Percentiles rank a stretch among this genome's conserved stretches.
Evolutionary conservation across 2,888 invertebrate genomes (phyloP).

Genomic region (Mechanitis mazaeus): DNA sequence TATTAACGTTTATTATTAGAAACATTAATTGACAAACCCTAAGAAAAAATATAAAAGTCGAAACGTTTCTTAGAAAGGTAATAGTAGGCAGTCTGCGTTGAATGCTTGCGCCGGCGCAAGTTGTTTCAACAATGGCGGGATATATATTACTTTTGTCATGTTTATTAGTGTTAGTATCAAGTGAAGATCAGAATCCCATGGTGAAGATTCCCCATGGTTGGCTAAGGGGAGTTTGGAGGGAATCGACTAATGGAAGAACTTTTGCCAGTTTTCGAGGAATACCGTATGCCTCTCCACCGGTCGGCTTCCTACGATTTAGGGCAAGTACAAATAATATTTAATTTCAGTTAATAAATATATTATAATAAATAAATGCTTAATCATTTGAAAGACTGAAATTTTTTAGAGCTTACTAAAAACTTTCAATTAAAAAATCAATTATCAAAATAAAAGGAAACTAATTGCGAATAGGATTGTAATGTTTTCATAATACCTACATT

Average conservation of each 20-base stretch:
- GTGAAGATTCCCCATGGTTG: slow-evolving; percentile 54
- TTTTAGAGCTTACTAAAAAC: no score
- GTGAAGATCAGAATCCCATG: slow-evolving; percentile 48
- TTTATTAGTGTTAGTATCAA: slow-evolving; percentile 32
- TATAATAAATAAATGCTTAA: no score
- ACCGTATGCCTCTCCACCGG: slow-evolving; percentile 81
- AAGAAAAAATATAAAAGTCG: no score
- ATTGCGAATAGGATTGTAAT: no score
- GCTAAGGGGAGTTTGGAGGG: slow-evolving; percentile 58
- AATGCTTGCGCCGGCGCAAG: slow-evolving; percentile 36
- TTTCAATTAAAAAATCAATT: no score
- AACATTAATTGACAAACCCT: no score
- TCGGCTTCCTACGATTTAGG: slow-evolving; percentile 79
- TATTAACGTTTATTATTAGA: no score
- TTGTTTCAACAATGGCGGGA: slow-evolving; percentile 36
- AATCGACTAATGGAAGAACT: slow-evolving; percentile 55
- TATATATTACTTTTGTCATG: slow-evolving; percentile 41
- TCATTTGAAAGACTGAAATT: no score
- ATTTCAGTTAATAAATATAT: neutral
- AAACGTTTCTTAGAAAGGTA: no score
- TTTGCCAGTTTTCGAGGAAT: slow-evolving; percentile 80
- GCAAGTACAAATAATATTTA: slow-evolving; percentile 42
- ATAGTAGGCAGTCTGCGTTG: neutral
- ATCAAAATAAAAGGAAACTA: no score
- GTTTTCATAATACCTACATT: no score